Conservation (phyloP, 2,113 vertebrate species). For the Eonycteris spelaea region DNA sequence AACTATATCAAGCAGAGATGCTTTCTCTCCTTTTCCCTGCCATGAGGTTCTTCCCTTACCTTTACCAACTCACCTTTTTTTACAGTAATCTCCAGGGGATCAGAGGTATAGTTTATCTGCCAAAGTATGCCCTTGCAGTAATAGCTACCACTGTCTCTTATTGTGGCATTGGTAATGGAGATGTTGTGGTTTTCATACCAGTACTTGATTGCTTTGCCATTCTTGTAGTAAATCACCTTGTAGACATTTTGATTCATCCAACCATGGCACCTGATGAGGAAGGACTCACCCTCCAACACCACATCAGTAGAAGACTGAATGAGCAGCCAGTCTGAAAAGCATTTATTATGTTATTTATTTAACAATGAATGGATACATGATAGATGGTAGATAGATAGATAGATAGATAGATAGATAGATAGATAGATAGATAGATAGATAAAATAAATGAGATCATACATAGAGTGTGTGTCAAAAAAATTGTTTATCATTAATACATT, state of each 20-base stretch:
- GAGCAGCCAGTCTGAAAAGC: constrained; percentile 66
- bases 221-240: constrained; percentile 58
- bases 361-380: background rate
- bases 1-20: background rate
- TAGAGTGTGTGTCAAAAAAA: background rate
- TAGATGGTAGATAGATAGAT: too few relatives aligned
- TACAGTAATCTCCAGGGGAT: background rate
- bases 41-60: background rate
- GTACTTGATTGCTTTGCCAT: constrained; percentile 4
- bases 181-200: background rate
- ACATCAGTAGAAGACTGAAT: constrained; percentile 44
- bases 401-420: too few relatives aligned
- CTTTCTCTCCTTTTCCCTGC: background rate
- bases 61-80: constrained; percentile 36
- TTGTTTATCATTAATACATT: background rate
- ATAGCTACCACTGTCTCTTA: constrained; percentile 6
- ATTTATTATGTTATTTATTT: background rate
- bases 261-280: constrained; percentile 49
- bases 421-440: too few relatives aligned
- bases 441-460: background rate
- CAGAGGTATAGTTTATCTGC: fast-evolving
- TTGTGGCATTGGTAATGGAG: background rate
- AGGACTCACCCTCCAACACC: background rate
- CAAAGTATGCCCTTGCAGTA: background rate
- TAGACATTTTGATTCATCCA: background rate